A percentile compares a stretch with the other conserved stretches of the same genome.
Conservation (phyloP, 2,797 vertebrate species). For the Phataginus tricuspis region DNA sequence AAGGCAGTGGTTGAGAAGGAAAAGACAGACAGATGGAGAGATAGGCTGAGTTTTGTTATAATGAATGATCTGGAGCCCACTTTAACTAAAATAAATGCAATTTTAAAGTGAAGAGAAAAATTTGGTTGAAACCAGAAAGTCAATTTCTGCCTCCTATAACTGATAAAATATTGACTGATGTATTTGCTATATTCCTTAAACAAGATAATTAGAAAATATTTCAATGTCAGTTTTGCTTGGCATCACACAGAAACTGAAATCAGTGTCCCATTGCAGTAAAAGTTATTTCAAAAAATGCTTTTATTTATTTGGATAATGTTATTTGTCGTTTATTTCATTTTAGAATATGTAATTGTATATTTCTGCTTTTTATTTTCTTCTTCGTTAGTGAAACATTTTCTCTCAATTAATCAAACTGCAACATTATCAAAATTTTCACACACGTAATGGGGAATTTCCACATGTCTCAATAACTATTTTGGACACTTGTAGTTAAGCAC, state of each 20-base stretch:
- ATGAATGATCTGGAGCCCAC: not conserved
- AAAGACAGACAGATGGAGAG: not conserved
- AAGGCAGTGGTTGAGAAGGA: not conserved
- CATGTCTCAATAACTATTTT: constrained; percentile 83
- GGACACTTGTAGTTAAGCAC: constrained; percentile 80
- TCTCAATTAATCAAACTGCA: constrained; percentile 77
- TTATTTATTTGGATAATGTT: constrained; percentile 42
- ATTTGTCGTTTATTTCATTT: constrained; percentile 57
- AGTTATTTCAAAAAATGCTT: constrained; percentile 37
- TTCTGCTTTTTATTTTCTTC: constrained; percentile 60
- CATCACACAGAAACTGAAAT: not conserved
- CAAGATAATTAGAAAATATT: constrained; percentile 1
- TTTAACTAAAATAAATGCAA: not conserved
- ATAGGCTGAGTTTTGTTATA: not conserved
- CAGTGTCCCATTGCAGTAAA: not conserved
- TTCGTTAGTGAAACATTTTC: constrained; percentile 68
- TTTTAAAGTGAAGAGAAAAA: constrained; percentile 1
- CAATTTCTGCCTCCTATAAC: not conserved
- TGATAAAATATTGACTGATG: constrained; percentile 41
- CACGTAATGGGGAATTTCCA: constrained; percentile 74
- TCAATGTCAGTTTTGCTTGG: not conserved
- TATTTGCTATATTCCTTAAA: constrained; percentile 41
- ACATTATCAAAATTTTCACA: constrained; percentile 78
- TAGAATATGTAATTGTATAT: constrained; percentile 58
- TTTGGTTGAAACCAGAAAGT: not conserved